A percentile compares a stretch with the other conserved stretches of the same genome.
Evolutionary conservation across 2,888 invertebrate genomes (phyloP).

Genomic region (Lydus trimaculatus): DNA sequence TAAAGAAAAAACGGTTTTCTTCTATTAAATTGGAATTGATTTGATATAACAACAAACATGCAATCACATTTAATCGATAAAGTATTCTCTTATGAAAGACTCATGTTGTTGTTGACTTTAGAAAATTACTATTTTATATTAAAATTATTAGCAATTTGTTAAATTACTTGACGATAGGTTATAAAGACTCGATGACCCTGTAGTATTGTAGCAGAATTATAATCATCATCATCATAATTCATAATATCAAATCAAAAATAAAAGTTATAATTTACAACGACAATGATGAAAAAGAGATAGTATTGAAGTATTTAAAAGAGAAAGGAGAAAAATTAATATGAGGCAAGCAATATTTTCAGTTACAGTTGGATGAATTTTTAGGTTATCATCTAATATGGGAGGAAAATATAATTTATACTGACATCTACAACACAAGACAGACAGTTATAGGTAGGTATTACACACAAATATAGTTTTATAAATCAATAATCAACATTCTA

Average conservation of each 20-base stretch:
- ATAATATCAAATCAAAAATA: slow-evolving; percentile 15
- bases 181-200: slow-evolving; percentile 16
- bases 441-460: not conserved
- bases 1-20: too few relatives aligned
- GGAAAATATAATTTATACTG: slow-evolving; percentile 25
- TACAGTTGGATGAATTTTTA: slow-evolving; percentile 27
- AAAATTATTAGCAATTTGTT: slow-evolving; percentile 12
- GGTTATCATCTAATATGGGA: slow-evolving; percentile 20
- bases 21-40: too few relatives aligned
- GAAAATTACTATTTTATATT: slow-evolving; percentile 16
- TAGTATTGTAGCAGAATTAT: slow-evolving; percentile 17
- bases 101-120: too few relatives aligned
- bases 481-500: not conserved
- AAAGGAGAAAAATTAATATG: slow-evolving; percentile 29
- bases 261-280: not conserved
- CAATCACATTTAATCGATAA: too few relatives aligned
- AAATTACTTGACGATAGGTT: slow-evolving; percentile 8
- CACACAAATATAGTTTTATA: not conserved
- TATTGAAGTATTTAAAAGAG: not conserved
- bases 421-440: not conserved
- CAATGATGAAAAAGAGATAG: not conserved
- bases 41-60: too few relatives aligned
- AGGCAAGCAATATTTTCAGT: slow-evolving; percentile 29
- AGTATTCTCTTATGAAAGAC: too few relatives aligned
- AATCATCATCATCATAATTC: slow-evolving; percentile 30